A percentile compares a stretch with the other conserved stretches of the same genome.
Evolutionary conservation across 2,797 vertebrate species (phyloP).

Genomic region (Schizothorax lantsangensis): DNA sequence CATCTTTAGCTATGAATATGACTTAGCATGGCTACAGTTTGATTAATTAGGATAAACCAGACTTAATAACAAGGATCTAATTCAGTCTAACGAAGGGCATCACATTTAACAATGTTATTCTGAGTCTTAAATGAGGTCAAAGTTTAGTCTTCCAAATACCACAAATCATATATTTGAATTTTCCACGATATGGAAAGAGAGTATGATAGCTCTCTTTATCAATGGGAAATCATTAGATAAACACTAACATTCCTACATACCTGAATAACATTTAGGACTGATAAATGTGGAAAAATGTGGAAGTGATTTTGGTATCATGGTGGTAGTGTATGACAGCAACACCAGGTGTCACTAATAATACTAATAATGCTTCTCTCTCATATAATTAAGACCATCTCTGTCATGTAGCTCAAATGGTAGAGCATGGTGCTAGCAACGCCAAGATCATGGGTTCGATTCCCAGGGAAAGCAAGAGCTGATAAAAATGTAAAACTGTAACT

Average conservation of each 20-base stretch:
- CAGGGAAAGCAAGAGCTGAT: too few species aligned
- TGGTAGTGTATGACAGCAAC: constrained; percentile 48
- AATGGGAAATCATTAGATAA: background rate
- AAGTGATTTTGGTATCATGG: background rate
- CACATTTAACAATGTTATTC: background rate
- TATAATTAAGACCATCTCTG: background rate
- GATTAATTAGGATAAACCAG: background rate
- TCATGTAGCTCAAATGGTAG: too few species aligned
- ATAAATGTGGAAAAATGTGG: background rate
- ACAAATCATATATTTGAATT: background rate
- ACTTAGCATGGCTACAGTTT: background rate
- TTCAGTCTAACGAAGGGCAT: background rate
- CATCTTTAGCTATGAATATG: constrained; percentile 3
- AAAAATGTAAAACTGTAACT: too few species aligned
- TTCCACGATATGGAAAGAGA: background rate
- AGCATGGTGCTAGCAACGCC: too few species aligned
- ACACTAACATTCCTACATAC: background rate
- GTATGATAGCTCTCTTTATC: background rate
- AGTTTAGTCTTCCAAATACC: background rate
- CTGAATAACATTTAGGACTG: background rate
- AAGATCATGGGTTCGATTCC: too few species aligned
- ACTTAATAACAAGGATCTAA: background rate
- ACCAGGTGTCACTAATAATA: constrained; percentile 64
- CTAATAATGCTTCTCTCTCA: constrained; percentile 1
- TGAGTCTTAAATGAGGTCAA: background rate